Evolutionary conservation across 2,888 invertebrate genomes (phyloP).

Genomic region (Willowsia nigromaculata): DNA sequence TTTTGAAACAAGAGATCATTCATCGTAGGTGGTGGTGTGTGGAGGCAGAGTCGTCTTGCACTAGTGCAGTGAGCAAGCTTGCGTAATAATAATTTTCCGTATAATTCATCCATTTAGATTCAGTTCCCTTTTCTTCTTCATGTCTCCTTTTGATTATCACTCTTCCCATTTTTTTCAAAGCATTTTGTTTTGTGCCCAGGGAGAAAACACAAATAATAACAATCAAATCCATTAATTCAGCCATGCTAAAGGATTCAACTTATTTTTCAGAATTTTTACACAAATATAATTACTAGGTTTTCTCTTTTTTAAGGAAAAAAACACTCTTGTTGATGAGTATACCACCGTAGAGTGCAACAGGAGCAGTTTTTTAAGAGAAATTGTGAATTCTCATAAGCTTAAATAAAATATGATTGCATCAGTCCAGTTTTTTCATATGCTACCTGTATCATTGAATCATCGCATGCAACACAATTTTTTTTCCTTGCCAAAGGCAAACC

Average conservation of each 20-base stretch:
- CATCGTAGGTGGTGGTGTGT: not conserved
- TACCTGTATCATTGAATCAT: slow-evolving; percentile 49
- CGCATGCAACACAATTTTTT: slow-evolving; percentile 20
- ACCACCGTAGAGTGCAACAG: too few species aligned
- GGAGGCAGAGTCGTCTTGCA: not conserved
- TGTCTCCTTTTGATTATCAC: slow-evolving; percentile 27
- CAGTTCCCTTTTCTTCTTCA: not conserved
- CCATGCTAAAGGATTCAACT: too few species aligned
- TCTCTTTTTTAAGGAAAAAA: not conserved
- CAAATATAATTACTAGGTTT: slow-evolving; percentile 17
- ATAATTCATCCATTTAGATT: slow-evolving; percentile 33
- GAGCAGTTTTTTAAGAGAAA: too few species aligned
- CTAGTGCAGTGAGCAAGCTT: not conserved
- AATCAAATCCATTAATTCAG: too few species aligned
- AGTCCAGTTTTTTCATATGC: slow-evolving; percentile 70
- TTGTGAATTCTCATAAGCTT: too few species aligned
- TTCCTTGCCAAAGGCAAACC: slow-evolving; percentile 69
- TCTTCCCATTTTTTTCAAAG: not conserved
- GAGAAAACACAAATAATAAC: not conserved
- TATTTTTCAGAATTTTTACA: not conserved
- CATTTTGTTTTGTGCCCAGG: not conserved
- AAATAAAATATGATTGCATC: slow-evolving; percentile 22
- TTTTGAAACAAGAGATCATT: not conserved
- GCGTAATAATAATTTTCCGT: not conserved
- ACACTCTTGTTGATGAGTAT: slow-evolving; percentile 27